phyloP scores from a whole-genome alignment of 2,888 invertebrate species.

The Trissolcus brochymenae region DNA sequence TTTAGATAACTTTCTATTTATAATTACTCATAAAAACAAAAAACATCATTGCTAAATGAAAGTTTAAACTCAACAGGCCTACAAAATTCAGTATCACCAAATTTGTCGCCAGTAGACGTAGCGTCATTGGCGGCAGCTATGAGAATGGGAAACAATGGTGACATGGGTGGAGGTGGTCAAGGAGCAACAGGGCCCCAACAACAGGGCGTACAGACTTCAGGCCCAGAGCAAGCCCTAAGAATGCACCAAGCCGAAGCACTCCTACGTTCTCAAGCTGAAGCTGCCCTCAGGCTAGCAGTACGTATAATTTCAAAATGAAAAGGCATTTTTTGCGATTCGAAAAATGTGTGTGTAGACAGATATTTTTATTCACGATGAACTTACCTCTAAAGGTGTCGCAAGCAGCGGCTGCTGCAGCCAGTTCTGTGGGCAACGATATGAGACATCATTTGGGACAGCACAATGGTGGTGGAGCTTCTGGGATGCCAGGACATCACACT shows the following conservation, averaged over 20 bases:
- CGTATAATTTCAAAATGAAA: constrained; percentile 35
- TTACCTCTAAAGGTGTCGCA: constrained; percentile 71
- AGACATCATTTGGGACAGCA: constrained; percentile 75
- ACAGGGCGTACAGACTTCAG: constrained; percentile 71
- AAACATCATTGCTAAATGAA: no score
- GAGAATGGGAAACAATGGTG: constrained; percentile 77
- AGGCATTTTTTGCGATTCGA: no score
- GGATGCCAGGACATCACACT: constrained; percentile 74
- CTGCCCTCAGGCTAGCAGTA: constrained; percentile 88
- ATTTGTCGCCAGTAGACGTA: constrained; percentile 74
- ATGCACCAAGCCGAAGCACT: constrained; percentile 88
- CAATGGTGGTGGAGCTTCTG: constrained; percentile 72
- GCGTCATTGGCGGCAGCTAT: constrained; percentile 74
- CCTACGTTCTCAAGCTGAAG: constrained; percentile 90
- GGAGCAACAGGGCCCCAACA: constrained; percentile 74
- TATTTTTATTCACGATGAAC: not conserved
- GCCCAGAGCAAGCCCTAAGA: constrained; percentile 79
- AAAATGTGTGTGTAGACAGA: no score
- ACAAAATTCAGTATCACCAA: constrained; percentile 75
- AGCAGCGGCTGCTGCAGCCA: constrained; percentile 73
- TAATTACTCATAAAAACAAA: not conserved
- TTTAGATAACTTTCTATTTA: not conserved
- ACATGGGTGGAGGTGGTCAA: constrained; percentile 73
- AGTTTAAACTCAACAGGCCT: constrained; percentile 63
- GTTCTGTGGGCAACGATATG: constrained; percentile 76